phyloP scores from a whole-genome alignment of 53 echinoderm and acorn worm genomes.

The Hippasteria phrygiana region DNA sequence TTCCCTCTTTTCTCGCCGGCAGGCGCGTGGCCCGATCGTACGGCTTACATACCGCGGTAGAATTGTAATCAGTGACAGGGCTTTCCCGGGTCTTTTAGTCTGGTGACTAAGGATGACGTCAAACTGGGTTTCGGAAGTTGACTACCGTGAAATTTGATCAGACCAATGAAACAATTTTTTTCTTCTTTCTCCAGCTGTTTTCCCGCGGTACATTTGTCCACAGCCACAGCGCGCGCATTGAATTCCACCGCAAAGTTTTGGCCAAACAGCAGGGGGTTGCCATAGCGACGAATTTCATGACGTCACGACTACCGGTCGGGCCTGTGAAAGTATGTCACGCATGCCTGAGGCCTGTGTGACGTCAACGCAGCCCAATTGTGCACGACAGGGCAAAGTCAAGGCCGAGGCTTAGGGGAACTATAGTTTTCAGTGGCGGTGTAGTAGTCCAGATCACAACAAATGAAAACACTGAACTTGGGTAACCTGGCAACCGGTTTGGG shows the following conservation, averaged over 20 bases:
- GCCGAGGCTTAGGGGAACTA: not conserved
- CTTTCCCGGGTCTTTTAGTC: conserved; percentile 26
- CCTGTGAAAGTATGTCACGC: conserved; percentile 67
- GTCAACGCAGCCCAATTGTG: conserved; percentile 22
- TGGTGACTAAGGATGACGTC: conserved; percentile 60
- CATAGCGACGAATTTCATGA: conserved; percentile 65
- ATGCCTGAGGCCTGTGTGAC: conserved; percentile 62
- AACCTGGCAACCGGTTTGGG: conserved; percentile 35
- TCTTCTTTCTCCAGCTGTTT: conserved; percentile 23
- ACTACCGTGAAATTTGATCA: conserved; percentile 44
- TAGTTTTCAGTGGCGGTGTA: not conserved
- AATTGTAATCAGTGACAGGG: too few relatives aligned
- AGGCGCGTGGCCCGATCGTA: too few relatives aligned
- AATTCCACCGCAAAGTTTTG: conserved; percentile 44
- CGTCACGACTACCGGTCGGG: conserved; percentile 67
- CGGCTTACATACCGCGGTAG: too few relatives aligned
- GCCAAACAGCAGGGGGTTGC: conserved; percentile 68
- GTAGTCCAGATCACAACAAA: conserved; percentile 46
- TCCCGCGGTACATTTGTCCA: not conserved
- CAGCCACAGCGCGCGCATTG: not conserved
- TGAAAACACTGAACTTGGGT: conserved; percentile 25
- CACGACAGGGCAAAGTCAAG: conserved; percentile 32
- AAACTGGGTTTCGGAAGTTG: conserved; percentile 59
- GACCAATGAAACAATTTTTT: not conserved
- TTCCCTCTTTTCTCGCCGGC: too few relatives aligned